A percentile compares a stretch with the other conserved stretches of the same genome.
These are phyloP conservation scores for Gnathonemus longibarbis DNA, from an alignment of 2,113 vertebrate species.

Conservation along the genomic window DNA sequence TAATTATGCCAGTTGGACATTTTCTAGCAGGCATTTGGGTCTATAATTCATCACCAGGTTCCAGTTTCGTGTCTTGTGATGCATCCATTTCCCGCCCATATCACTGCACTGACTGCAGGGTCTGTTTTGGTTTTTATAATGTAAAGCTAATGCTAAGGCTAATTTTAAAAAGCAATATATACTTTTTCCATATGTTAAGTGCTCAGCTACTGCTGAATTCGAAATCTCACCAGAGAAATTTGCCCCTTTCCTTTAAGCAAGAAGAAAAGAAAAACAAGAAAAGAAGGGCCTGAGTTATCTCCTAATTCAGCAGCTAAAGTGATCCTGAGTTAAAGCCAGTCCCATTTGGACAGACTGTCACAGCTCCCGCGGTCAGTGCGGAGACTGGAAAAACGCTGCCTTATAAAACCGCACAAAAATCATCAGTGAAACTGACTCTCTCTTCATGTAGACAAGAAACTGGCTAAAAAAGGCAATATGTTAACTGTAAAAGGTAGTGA, in stretches of 20 bases:
- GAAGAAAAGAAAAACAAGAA: neutral
- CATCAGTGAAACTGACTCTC: neutral
- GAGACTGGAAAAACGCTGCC: neutral
- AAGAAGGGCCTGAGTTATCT: neutral
- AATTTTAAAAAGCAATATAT: neutral
- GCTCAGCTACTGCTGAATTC: neutral
- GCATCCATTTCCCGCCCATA: neutral
- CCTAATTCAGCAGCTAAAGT: neutral
- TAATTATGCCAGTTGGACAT: neutral
- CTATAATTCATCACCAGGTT: neutral
- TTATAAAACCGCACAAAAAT: neutral
- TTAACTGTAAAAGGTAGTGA: neutral
- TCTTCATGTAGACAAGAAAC: neutral
- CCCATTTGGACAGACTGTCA: neutral
- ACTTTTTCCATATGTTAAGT: neutral
- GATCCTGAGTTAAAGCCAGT: neutral
- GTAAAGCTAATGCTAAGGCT: neutral
- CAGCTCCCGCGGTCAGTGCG: neutral
- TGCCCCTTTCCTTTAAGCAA: neutral
- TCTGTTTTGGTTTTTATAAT: neutral
- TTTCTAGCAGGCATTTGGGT: neutral
- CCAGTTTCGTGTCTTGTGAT: neutral
- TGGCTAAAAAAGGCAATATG: neutral
- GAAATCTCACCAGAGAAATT: neutral
- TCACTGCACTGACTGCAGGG: neutral